Percentiles rank a stretch among this genome's conserved stretches.
Conservation (phyloP, 2,113 vertebrate species). For the Tautogolabrus adspersus region DNA sequence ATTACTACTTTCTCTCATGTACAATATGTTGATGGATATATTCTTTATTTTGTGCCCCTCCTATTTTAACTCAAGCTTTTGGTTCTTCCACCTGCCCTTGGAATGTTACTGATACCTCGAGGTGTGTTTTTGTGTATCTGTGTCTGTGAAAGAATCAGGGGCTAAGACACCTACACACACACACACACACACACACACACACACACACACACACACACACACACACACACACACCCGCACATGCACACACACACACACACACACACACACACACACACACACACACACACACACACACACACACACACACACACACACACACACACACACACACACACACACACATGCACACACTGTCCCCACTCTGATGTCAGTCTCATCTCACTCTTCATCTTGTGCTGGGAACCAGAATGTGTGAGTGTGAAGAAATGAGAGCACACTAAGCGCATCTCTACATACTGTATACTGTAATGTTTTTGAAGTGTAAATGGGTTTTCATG, state of each 20-base stretch:
- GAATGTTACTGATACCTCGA: slow-evolving; percentile 67
- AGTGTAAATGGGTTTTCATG: slow-evolving; percentile 1
- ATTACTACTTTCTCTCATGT: slow-evolving; percentile 73
- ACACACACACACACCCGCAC: background rate
- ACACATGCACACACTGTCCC: background rate
- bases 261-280: slow-evolving; percentile 5
- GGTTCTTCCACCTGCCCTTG: slow-evolving; percentile 45
- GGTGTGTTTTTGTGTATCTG: background rate
- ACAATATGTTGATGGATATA: slow-evolving; percentile 75
- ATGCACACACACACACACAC: background rate
- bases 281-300: background rate
- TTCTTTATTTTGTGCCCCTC: slow-evolving; percentile 73
- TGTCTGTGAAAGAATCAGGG: background rate
- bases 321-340: background rate
- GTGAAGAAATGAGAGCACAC: background rate
- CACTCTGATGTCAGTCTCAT: slow-evolving; percentile 18
- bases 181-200: slow-evolving; percentile 8
- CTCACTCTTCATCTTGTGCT: slow-evolving; percentile 11
- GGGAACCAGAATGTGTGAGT: background rate
- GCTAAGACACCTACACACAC: background rate
- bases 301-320: background rate
- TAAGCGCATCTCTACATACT: background rate
- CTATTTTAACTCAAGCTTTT: slow-evolving; percentile 59
- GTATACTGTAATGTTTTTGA: background rate
- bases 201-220: slow-evolving; percentile 15